Percentiles rank a stretch among this genome's conserved stretches.
phyloP scores from a whole-genome alignment of 2,797 vertebrate species.

The Anguilla megastoma region DNA sequence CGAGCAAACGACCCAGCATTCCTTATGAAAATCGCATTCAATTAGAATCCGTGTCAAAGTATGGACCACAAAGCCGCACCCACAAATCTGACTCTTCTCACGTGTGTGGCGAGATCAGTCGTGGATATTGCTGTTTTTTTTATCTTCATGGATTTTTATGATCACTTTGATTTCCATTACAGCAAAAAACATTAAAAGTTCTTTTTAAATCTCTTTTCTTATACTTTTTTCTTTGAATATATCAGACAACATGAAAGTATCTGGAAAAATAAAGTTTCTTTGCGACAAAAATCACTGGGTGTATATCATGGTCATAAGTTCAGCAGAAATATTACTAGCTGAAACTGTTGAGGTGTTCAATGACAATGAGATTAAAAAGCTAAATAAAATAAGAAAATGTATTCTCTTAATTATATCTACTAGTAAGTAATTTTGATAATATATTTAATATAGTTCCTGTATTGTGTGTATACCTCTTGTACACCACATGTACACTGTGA shows the following conservation, averaged over 20 bases:
- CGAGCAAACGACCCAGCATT: constrained; percentile 60
- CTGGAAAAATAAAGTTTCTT: no score
- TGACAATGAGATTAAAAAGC: neutral
- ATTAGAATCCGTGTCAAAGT: constrained; percentile 58
- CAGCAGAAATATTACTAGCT: neutral
- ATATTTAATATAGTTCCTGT: neutral
- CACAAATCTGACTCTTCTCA: constrained; percentile 14
- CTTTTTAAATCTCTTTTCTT: constrained; percentile 41
- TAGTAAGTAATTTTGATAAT: neutral
- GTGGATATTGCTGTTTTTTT: neutral
- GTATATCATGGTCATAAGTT: neutral
- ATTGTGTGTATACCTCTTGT: neutral
- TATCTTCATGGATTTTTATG: neutral
- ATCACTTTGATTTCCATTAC: neutral
- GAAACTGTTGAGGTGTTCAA: neutral
- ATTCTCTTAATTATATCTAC: neutral
- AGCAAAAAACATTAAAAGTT: neutral
- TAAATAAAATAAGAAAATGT: neutral
- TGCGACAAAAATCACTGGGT: neutral
- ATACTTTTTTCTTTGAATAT: neutral
- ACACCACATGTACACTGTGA: neutral
- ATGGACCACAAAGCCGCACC: constrained; percentile 9
- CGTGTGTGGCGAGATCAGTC: neutral
- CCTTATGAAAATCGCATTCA: constrained; percentile 61
- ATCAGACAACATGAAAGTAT: no score